Percentiles rank a stretch among this genome's conserved stretches.
phyloP scores from a whole-genome alignment of 2,888 invertebrate genomes.

The Tridacna gigas region DNA sequence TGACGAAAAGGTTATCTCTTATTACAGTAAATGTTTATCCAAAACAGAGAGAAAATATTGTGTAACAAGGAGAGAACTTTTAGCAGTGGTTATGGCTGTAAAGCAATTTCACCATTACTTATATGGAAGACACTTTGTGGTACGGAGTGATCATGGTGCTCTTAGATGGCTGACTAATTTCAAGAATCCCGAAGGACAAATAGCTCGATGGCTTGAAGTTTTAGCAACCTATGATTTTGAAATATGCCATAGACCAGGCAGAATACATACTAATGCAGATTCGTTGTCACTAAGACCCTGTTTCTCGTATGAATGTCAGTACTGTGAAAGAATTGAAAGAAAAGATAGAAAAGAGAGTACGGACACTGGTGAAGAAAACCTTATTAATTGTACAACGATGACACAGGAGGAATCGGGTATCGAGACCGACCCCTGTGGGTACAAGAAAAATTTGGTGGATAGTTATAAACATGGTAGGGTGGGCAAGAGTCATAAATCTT shows the following conservation, averaged over 20 bases:
- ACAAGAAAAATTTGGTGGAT: neutral
- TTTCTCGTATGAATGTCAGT: conserved; percentile 21
- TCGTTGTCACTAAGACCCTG: conserved; percentile 44
- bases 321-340: conserved; percentile 37
- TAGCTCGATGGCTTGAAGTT: too few species aligned
- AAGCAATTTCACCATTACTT: too few species aligned
- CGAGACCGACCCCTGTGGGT: conserved; percentile 4
- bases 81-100: too few species aligned
- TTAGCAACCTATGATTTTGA: too few species aligned
- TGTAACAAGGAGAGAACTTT: too few species aligned
- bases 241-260: neutral
- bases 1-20: too few species aligned
- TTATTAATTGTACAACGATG: neutral
- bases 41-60: too few species aligned
- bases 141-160: too few species aligned
- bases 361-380: neutral
- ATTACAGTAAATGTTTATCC: too few species aligned
- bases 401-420: neutral
- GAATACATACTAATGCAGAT: neutral
- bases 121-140: too few species aligned
- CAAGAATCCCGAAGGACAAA: too few species aligned
- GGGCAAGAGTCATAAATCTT: neutral
- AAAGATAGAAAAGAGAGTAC: neutral
- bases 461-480: neutral
- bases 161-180: too few species aligned